phyloP scores from a whole-genome alignment of 2,113 vertebrate genomes.

The Aegotheles bennettii region DNA sequence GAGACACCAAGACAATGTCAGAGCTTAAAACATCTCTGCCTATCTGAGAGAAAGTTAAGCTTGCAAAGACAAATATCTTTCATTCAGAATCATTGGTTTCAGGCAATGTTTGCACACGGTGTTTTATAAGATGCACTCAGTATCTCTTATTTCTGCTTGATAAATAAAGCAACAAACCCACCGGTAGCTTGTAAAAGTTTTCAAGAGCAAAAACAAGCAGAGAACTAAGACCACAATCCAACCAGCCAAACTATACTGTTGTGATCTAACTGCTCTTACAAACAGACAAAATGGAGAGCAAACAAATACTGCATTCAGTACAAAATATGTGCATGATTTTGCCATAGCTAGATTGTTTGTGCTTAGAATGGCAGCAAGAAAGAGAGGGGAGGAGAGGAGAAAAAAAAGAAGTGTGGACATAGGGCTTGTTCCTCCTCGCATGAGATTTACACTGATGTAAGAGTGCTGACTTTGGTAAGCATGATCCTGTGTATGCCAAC shows the following conservation, averaged over 20 bases:
- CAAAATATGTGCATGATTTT: neutral
- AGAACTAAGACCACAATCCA: neutral
- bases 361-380: neutral
- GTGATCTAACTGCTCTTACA: neutral
- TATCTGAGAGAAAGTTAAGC: neutral
- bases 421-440: neutral
- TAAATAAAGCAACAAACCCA: neutral
- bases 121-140: neutral
- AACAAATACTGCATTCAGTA: neutral
- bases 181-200: neutral
- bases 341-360: neutral
- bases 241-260: neutral
- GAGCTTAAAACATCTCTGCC: neutral
- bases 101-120: neutral
- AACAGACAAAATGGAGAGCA: neutral
- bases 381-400: neutral
- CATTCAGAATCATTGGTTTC: neutral
- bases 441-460: neutral
- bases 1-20: neutral
- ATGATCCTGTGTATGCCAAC: neutral
- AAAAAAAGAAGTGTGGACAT: neutral
- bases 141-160: neutral
- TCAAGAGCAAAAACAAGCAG: neutral
- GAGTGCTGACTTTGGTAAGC: neutral
- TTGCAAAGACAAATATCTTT: neutral